phyloP scores from a whole-genome alignment of 2,113 vertebrate species.

The Microtus richardsoni region DNA sequence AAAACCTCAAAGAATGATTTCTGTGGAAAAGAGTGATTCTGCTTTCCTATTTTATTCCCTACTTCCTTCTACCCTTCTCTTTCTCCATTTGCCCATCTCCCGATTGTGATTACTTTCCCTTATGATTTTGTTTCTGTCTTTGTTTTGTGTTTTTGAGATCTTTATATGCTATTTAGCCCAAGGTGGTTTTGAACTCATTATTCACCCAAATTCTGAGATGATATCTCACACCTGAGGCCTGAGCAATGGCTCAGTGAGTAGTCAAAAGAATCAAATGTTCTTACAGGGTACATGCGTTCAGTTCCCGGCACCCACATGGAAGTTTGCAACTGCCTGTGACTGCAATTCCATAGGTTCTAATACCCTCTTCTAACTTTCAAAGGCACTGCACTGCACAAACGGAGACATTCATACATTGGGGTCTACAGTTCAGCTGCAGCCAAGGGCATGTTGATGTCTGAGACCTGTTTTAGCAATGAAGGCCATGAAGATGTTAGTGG shows the following conservation, averaged over 20 bases:
- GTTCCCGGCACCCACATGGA: background rate
- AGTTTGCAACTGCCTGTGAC: background rate
- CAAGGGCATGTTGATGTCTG: background rate
- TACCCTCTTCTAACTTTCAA: background rate
- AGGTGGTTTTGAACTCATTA: background rate
- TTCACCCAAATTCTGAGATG: background rate
- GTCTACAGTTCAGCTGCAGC: too few species aligned
- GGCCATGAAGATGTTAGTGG: background rate
- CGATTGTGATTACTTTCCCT: accelerated
- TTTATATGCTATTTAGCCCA: background rate
- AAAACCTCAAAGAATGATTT: background rate
- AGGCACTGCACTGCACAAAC: background rate
- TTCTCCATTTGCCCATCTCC: too few species aligned
- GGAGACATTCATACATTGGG: background rate
- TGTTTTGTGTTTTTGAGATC: background rate
- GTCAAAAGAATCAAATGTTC: background rate
- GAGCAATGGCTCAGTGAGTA: background rate
- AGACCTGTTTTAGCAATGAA: background rate
- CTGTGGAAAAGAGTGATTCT: background rate
- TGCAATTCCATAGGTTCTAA: too few species aligned
- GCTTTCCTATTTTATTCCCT: background rate
- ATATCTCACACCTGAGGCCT: background rate
- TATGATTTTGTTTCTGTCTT: background rate
- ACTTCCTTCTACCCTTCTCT: too few species aligned
- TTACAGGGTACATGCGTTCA: background rate